These are phyloP conservation scores for Cryptoleucopteryx plumbea DNA, from an alignment of 2,113 vertebrate genomes.

Conservation along the genomic window DNA sequence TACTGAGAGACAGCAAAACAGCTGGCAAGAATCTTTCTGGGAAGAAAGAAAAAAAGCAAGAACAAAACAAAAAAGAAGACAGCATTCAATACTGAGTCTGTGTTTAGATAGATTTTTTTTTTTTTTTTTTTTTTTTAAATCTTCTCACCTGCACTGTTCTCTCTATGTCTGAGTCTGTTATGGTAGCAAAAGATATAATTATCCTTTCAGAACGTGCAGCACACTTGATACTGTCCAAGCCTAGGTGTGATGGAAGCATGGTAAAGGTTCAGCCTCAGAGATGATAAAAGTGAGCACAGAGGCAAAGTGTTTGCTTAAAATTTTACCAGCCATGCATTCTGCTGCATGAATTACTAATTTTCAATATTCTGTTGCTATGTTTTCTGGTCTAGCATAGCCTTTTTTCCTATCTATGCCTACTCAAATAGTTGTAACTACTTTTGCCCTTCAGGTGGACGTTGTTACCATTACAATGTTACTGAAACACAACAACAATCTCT, in stretches of 20 bases:
- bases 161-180: background rate
- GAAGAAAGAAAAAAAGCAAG: background rate
- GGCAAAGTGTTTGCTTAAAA: background rate
- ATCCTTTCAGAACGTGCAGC: background rate
- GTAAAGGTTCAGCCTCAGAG: background rate
- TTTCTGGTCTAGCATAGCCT: background rate
- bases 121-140: background rate
- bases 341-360: background rate
- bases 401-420: background rate
- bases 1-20: background rate
- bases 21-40: background rate
- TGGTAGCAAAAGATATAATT: rapidly evolving
- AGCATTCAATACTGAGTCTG: background rate
- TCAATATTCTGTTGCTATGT: background rate
- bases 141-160: background rate
- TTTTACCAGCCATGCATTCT: background rate
- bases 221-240: background rate
- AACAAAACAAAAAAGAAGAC: background rate
- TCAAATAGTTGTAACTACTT: background rate
- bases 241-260: background rate
- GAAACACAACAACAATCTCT: background rate
- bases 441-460: background rate
- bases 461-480: background rate
- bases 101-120: background rate
- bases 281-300: background rate